phyloP scores from a whole-genome alignment of 2,888 invertebrate species.

The Polietes domitor region DNA sequence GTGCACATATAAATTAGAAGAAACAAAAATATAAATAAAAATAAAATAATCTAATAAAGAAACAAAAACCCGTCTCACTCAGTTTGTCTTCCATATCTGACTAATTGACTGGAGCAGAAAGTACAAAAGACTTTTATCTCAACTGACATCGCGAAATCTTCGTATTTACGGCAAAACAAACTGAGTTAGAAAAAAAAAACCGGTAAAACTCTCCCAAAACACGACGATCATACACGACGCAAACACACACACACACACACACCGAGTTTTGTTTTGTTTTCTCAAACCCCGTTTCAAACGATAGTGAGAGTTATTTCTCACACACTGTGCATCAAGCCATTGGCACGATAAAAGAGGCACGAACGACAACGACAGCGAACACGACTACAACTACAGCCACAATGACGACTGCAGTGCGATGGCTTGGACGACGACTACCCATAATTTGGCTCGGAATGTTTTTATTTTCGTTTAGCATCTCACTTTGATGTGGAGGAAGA shows the following conservation, averaged over 20 bases:
- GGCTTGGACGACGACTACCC: slow-evolving; percentile 33
- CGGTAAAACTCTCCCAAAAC: slow-evolving; percentile 37
- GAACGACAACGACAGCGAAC: slow-evolving; percentile 24
- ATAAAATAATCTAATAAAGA: not conserved
- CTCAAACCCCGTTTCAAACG: slow-evolving; percentile 46
- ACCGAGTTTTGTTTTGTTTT: slow-evolving; percentile 29
- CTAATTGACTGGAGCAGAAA: slow-evolving; percentile 17
- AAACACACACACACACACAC: no score
- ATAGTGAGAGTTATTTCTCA: slow-evolving; percentile 66
- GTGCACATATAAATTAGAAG: not conserved
- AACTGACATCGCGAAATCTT: slow-evolving; percentile 13
- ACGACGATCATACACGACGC: no score
- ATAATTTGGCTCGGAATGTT: slow-evolving; percentile 54
- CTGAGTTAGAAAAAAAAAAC: slow-evolving; percentile 6
- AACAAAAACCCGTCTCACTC: not conserved
- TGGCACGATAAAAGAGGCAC: slow-evolving; percentile 15
- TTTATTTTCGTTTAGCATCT: slow-evolving; percentile 56
- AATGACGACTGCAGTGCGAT: slow-evolving; percentile 4
- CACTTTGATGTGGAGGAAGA: slow-evolving; percentile 37
- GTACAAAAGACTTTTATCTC: slow-evolving; percentile 19
- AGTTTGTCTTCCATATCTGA: slow-evolving; percentile 4
- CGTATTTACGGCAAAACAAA: not conserved
- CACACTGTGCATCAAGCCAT: slow-evolving; percentile 41
- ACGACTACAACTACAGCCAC: not conserved
- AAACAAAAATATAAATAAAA: not conserved